Percentiles rank a stretch among this genome's conserved stretches.
These are phyloP conservation scores for Phania funesta DNA, from an alignment of 2,888 invertebrate species.

Conservation along the genomic window DNA sequence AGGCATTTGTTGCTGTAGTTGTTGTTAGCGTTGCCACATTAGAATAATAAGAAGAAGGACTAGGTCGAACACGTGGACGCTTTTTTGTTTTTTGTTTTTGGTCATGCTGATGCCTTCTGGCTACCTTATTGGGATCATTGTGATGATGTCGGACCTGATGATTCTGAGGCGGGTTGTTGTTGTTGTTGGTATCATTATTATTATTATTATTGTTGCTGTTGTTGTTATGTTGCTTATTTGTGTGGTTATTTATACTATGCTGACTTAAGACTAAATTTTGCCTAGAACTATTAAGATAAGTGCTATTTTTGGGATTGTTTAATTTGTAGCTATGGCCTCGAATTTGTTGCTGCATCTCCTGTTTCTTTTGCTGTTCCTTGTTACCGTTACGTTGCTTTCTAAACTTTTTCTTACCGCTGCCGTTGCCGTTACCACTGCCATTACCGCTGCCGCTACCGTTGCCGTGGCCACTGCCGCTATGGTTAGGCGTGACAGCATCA, in stretches of 20 bases:
- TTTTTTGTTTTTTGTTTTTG: constrained; percentile 74
- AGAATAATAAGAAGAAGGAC: constrained; percentile 71
- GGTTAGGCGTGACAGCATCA: background rate
- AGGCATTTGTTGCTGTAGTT: constrained; percentile 53
- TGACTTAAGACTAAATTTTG: constrained; percentile 67
- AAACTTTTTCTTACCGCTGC: constrained; percentile 69
- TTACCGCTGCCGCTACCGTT: constrained; percentile 42
- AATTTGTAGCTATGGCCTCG: constrained; percentile 73
- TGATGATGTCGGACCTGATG: constrained; percentile 79
- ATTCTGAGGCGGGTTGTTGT: constrained; percentile 72
- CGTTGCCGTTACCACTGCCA: constrained; percentile 54
- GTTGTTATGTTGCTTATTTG: constrained; percentile 67
- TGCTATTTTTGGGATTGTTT: constrained; percentile 69
- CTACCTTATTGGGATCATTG: constrained; percentile 76
- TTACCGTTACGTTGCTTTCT: constrained; percentile 66
- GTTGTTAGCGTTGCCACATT: constrained; percentile 57
- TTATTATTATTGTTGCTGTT: constrained; percentile 58
- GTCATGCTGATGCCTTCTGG: constrained; percentile 76
- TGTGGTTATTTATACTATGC: constrained; percentile 68
- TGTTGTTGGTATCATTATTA: constrained; percentile 68
- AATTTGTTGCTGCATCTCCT: constrained; percentile 63
- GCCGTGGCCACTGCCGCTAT: constrained; percentile 44
- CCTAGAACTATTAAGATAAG: constrained; percentile 67
- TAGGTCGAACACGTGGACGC: constrained; percentile 70
- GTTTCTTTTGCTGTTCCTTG: constrained; percentile 67